Base-by-base conservation (phyloP, 2,888 invertebrate species). In the Graphium colonna region DNA sequence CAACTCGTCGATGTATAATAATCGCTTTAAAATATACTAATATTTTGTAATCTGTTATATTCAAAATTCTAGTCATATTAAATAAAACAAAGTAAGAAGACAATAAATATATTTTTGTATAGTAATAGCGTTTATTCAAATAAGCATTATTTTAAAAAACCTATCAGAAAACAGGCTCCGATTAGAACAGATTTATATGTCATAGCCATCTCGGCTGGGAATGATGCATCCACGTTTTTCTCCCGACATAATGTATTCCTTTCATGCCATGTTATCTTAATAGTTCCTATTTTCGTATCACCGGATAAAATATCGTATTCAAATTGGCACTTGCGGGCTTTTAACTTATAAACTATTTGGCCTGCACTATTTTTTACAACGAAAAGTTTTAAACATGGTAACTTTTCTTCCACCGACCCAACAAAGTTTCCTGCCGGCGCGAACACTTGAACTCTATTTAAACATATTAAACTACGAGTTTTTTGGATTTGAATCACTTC, bases 351-450 rank as follows among this genome's bases (percentile, higher is more conserved):
- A 12, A 77, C 52, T 0, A 56, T 55, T 10, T 64, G 49, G 0
- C 68, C 70, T 0, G 33, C 8, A 1, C 58, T 58, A 50, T 80
- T 71, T 47, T 65, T 73, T 0, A 79, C 72, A 0, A 59, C 9
- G 39, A 67, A 80, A 1, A 62, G 70, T 0, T 65, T 69, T 0
- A 55, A 46, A 5, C 63, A 65, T 0, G 51, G 21, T 16, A 39
- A 42, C 0, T 18, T 21, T 51, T 73, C 61, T 10, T 69, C 63
- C 0, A 81, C 69, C 0, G 75, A 72, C 0, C 83, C 83, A 0
- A 76, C 65, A 9, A 68, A 79, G 47, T 77, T 68, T 0, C 75
- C 82, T 0, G 78, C 71, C 0, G 83, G 83, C 0, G 80, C 71
- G 72, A 75, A 83, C 0, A 82, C 67, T 0, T 65, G 28, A 0